Base-by-base conservation (phyloP, 2,797 vertebrate genomes). In the Anguilla anguilla region DNA sequence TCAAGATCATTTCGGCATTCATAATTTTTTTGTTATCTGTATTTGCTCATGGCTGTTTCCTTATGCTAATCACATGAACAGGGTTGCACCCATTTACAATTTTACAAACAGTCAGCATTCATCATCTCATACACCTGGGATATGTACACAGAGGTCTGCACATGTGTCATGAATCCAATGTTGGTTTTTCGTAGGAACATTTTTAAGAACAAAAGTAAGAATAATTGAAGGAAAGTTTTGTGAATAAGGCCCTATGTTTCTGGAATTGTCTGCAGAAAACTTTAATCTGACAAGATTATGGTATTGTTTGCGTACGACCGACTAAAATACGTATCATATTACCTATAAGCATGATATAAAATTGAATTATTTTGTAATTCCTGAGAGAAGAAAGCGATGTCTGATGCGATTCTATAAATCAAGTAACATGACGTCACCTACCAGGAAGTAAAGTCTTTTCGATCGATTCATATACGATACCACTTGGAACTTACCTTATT, bases 401-500 rank as follows among this genome's bases (percentile, higher is more conserved):
- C 39, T 85, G 84, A 85, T 46, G 39, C 43, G 53, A 53, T 83
- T 59, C 25, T n/a, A n/a, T 57, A 57, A 84, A 22, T 28, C 53
- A 49, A 51, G 53, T 57, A 55, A 57, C 25, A n/a, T 82, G 79
- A 82, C 79, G 79, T 82, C 79, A 84, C 28, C 10, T 11, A 84
- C 53, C 83, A 35, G 83, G 83, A 84, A 84, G 83, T 84, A 17
- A 55, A 82, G 46, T 35, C 35, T 59, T 31, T 84, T 17, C 83
- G 28, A 84, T 28, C 11, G 1, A 49, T 6, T 39, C n/a, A 31
- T 31, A 13, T 74, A 74, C 11, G 4, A 25, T 25, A 6, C 25
- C 64, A 39, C 43, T 57, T 55, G 28, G 10, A 39, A 49, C 17
- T 87, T 86, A 98, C 98, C 97, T 97, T 98, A 89, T 94, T 97